Base-by-base conservation (phyloP, 2,888 invertebrate genomes). In the Cephus nigrinus region DNA sequence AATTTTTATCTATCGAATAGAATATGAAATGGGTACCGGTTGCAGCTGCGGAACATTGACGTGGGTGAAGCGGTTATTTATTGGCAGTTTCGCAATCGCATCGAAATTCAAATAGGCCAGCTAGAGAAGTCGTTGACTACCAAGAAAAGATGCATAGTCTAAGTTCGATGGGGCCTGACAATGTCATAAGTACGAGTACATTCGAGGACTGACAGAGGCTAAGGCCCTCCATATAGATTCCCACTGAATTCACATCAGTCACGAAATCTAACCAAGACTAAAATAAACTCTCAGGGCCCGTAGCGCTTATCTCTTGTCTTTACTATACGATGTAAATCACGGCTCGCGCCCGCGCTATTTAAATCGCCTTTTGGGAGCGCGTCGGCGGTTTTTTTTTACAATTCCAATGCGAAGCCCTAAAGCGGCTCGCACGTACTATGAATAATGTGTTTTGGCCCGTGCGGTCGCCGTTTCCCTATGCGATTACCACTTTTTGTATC, bases 351-450 rank as follows among this genome's bases (percentile, higher is more conserved):
- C 71, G 32, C 71, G 71, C 71, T 23, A 71, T 71, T 71, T 32
- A 71, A 55, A 55, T 55, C 75, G 75, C 36, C 68, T 75, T 72
- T 78, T 35, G 72, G 73, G 55, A 75, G 32, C 75, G 75, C 78
- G 78, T 78, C 69, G 78, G 78, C 76, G 78, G 78, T 76, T 76
- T 78, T 76, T 12, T 35, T 78, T 74, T 74, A 74, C 74, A 74
- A 74, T 74, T 74, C 74, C 33, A 35, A 74, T 74, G 5, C 71
- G 31, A 23, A 11, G 32, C 12, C 71, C 32, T 33, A 33, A 12
- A 12, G 15, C 71, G 31, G 12, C 11, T 71, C 71, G 31, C 71
- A 5, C 71, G 71, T 23, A 33, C 2, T 12, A 71, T 71, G 71
- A 30, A 71, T 71, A 71, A 71, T 71, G 33, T 33, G 9, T 33